phyloP scores from a whole-genome alignment of 2,888 invertebrate species.

The Trichacis sp. region DNA sequence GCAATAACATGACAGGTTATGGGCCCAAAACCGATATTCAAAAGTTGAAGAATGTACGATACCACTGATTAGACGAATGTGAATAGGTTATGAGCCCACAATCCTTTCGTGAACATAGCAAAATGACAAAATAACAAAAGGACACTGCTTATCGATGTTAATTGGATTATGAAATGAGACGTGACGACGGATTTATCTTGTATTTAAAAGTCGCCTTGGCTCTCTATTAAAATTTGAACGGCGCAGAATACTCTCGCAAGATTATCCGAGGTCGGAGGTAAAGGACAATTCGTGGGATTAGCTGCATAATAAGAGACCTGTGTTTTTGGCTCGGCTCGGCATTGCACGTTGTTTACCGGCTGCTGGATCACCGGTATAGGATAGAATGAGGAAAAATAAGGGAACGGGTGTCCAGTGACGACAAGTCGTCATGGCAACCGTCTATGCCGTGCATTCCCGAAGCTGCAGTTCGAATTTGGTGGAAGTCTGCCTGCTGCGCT shows the following conservation, averaged over 20 bases:
- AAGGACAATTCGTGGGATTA: constrained; percentile 64
- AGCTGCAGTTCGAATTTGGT: constrained; percentile 63
- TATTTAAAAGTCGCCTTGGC: not conserved
- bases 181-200: constrained; percentile 1
- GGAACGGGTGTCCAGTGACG: constrained; percentile 63
- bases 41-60: too few relatives aligned
- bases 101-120: too few relatives aligned
- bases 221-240: constrained; percentile 20
- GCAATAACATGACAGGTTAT: too few relatives aligned
- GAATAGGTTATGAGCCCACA: too few relatives aligned
- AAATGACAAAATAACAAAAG: too few relatives aligned
- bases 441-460: constrained; percentile 61
- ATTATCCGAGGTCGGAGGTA: constrained; percentile 41
- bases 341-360: constrained; percentile 63
- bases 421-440: constrained; percentile 67
- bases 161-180: too few relatives aligned
- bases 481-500: constrained; percentile 34
- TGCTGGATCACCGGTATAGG: constrained; percentile 63
- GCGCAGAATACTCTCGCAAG: constrained; percentile 33
- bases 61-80: too few relatives aligned
- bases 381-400: constrained; percentile 50
- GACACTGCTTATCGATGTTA: too few relatives aligned
- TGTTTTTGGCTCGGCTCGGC: constrained; percentile 62
- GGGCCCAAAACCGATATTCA: too few relatives aligned
- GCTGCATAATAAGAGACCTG: constrained; percentile 64